Conservation (phyloP, 2,113 vertebrate genomes). For the Lasiurus borealis region DNA sequence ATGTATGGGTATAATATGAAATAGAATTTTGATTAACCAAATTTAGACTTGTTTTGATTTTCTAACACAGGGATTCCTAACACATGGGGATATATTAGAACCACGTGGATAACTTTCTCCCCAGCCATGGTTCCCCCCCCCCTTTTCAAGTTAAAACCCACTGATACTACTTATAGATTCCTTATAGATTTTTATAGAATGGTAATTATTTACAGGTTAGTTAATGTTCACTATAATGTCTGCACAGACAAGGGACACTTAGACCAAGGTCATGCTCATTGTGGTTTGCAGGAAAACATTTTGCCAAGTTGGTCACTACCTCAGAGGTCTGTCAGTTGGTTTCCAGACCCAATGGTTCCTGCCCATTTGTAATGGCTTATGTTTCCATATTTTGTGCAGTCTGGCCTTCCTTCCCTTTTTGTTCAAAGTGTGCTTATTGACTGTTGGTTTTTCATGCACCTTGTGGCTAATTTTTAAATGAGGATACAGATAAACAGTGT, state of each 20-base stretch:
- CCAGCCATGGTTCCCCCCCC: fast-evolving
- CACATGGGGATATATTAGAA: not conserved
- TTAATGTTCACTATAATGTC: not conserved
- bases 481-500: not conserved
- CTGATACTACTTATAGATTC: not conserved
- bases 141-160: not conserved
- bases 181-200: not conserved
- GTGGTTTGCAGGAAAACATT: not conserved
- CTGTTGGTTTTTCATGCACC: not conserved
- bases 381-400: not conserved
- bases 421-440: not conserved
- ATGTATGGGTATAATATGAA: not conserved
- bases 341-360: not conserved
- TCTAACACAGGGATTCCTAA: not conserved
- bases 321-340: not conserved
- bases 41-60: not conserved
- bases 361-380: not conserved
- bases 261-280: not conserved
- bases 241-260: not conserved
- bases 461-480: not conserved
- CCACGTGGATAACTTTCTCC: not conserved
- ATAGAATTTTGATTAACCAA: not conserved
- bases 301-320: not conserved
- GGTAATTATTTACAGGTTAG: not conserved
- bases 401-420: conserved; percentile 45